Percentiles rank a stretch among this genome's conserved stretches.
phyloP scores from a whole-genome alignment of 2,797 vertebrate species.

The Acanthis flammea region DNA sequence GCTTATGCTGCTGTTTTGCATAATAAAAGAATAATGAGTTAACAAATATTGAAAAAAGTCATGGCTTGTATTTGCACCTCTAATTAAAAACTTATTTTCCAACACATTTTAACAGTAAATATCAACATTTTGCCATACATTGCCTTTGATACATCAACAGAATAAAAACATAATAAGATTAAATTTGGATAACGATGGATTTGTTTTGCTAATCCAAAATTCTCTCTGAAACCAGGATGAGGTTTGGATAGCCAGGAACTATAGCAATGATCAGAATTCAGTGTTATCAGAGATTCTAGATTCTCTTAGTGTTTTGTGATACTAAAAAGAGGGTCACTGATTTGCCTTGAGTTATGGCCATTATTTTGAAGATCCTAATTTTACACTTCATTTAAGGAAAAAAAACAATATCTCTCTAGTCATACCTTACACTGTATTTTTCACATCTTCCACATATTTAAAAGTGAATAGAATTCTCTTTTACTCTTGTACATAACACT shows the following conservation, averaged over 20 bases:
- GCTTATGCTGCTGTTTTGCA: not conserved
- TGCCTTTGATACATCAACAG: not conserved
- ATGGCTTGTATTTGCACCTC: not conserved
- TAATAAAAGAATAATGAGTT: not conserved
- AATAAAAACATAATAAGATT: not conserved
- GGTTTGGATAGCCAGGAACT: not conserved
- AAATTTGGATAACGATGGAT: not conserved
- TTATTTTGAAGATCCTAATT: not conserved
- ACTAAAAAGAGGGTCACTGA: rapidly evolving
- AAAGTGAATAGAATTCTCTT: not conserved
- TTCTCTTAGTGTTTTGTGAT: not conserved
- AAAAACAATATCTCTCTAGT: not conserved
- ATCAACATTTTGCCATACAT: not conserved
- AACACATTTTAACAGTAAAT: not conserved
- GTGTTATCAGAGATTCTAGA: not conserved
- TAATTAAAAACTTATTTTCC: not conserved
- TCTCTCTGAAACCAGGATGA: not conserved
- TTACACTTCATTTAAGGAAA: not conserved
- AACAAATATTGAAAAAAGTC: not conserved
- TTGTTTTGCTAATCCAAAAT: not conserved
- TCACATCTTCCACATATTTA: not conserved
- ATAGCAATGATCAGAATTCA: not conserved
- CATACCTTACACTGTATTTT: not conserved
- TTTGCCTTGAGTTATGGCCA: not conserved
- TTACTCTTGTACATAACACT: not conserved